Evolutionary conservation across 2,888 invertebrate genomes (phyloP).

Genomic region (Acleris holmiana): DNA sequence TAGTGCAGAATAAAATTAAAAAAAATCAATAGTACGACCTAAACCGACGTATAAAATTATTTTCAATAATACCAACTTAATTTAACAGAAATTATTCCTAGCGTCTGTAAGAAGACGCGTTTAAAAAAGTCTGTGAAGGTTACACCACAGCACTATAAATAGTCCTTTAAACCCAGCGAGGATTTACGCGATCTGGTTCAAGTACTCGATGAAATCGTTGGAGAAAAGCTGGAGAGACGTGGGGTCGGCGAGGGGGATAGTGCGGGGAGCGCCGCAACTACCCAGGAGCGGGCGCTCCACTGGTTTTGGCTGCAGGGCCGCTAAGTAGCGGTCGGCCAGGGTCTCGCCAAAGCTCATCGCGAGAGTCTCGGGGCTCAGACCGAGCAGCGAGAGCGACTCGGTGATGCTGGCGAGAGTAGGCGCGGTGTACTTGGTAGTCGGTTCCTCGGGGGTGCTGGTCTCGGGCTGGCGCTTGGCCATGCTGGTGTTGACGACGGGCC

Average conservation of each 20-base stretch:
- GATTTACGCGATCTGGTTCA: conserved; percentile 84
- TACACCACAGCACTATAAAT: conserved; percentile 53
- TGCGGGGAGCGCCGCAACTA: conserved; percentile 61
- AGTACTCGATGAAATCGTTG: conserved; percentile 85
- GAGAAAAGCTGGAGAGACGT: conserved; percentile 84
- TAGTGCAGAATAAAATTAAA: conserved; percentile 82
- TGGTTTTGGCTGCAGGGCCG: conserved; percentile 71
- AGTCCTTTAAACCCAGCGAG: conserved; percentile 57
- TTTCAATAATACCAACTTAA: conserved; percentile 83
- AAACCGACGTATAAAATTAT: conserved; percentile 82
- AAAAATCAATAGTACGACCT: conserved; percentile 82
- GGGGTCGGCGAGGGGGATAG: conserved; percentile 58
- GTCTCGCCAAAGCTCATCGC: conserved; percentile 78
- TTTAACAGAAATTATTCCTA: conserved; percentile 80
- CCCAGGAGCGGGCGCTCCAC: conserved; percentile 45
- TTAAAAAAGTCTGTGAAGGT: conserved; percentile 47
- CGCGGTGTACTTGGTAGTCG: conserved; percentile 57
- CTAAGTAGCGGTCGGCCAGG: conserved; percentile 73
- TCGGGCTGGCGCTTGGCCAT: conserved; percentile 71
- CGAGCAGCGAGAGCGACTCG: conserved; percentile 74
- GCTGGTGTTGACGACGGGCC: conserved; percentile 81
- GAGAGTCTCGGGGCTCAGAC: conserved; percentile 72
- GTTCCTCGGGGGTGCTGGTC: conserved; percentile 51
- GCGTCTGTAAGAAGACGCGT: conserved; percentile 55
- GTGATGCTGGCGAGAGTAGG: conserved; percentile 72